These are phyloP conservation scores for Lutjanus campechanus DNA, from an alignment of 2,797 vertebrate genomes.

Conservation along the genomic window DNA sequence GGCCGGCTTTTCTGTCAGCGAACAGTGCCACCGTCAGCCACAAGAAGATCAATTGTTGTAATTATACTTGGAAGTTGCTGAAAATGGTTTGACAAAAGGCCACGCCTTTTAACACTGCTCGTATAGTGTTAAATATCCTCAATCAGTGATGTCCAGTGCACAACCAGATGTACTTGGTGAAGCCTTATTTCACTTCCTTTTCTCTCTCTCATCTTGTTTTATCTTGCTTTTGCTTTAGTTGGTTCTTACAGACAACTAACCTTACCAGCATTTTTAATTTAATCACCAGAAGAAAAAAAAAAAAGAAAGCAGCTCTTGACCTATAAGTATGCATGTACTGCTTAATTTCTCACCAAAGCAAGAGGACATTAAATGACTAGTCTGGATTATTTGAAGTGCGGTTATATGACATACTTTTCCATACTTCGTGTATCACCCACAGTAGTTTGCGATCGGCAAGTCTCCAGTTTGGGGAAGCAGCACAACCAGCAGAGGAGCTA, in stretches of 20 bases:
- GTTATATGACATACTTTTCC: no score
- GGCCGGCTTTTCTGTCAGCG: conserved; percentile 3
- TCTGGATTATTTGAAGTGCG: no score
- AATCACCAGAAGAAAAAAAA: neutral
- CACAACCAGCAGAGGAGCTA: no score
- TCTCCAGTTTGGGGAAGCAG: no score
- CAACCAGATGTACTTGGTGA: neutral
- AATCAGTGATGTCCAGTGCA: neutral
- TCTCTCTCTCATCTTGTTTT: neutral
- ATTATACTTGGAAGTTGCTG: conserved; percentile 12
- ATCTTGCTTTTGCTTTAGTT: neutral
- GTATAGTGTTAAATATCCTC: neutral
- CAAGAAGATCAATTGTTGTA: neutral
- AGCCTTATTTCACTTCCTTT: no score
- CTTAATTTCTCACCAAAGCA: neutral
- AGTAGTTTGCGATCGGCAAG: no score
- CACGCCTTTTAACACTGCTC: neutral
- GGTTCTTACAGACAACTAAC: neutral
- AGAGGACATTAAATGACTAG: neutral
- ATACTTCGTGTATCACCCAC: no score
- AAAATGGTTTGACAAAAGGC: neutral
- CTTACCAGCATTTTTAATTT: no score
- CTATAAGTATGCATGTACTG: neutral
- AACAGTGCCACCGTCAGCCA: conserved; percentile 1
- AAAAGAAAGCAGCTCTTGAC: neutral